Conservation (phyloP, 1,140 invertebrate genomes). For the Philotrypesis tridentata region DNA sequence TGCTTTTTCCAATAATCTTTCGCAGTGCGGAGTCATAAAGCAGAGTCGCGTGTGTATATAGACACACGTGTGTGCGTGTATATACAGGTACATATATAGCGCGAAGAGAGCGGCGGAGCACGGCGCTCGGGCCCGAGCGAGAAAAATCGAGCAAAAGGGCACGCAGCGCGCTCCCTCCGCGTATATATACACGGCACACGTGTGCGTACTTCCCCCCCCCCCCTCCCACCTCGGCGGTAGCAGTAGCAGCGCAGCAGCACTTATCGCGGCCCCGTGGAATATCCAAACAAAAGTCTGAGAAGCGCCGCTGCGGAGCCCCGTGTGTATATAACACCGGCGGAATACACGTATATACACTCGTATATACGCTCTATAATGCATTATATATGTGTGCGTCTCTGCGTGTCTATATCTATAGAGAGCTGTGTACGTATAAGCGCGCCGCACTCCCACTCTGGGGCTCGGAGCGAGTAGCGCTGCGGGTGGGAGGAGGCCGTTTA, state of each 20-base stretch:
- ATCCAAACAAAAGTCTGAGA: constrained; percentile 11
- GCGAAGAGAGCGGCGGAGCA: no score
- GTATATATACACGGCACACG: background rate
- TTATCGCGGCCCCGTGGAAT: constrained; percentile 10
- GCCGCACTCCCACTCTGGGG: background rate
- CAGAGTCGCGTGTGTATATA: background rate
- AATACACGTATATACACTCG: background rate
- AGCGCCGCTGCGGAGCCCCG: background rate
- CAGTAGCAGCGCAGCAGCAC: background rate
- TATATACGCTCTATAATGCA: no score
- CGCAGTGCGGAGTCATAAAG: background rate
- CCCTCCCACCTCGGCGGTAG: no score
- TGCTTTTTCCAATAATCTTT: background rate
- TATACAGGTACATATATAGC: no score
- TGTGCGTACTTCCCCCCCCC: background rate
- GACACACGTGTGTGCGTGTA: no score
- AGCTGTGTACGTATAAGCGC: no score
- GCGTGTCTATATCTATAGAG: background rate
- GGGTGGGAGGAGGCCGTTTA: background rate
- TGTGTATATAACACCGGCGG: no score
- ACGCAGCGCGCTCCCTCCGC: background rate
- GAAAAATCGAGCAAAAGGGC: background rate
- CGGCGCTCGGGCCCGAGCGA: background rate
- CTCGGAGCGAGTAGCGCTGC: background rate
- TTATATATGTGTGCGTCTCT: no score